Conservation (phyloP, 2,888 invertebrate species). For the Morpho deidamia region DNA sequence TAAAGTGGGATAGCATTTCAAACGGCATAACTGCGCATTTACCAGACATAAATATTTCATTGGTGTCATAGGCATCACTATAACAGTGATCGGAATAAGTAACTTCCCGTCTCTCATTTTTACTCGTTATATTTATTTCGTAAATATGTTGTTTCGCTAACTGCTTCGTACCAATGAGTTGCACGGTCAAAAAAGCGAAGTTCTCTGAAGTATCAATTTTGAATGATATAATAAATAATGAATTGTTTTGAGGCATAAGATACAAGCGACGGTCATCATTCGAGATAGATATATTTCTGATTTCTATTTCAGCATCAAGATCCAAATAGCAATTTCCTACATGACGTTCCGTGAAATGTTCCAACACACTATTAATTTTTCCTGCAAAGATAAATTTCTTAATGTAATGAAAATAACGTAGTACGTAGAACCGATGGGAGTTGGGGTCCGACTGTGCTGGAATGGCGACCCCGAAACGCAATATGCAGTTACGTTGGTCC, state of each 20-base stretch:
- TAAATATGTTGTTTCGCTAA: slow-evolving; percentile 54
- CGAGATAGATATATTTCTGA: slow-evolving; percentile 20
- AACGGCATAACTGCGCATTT: slow-evolving; percentile 59
- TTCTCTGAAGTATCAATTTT: slow-evolving; percentile 44
- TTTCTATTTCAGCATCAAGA: slow-evolving; percentile 47
- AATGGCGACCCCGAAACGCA: too few relatives aligned
- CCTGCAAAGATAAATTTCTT: slow-evolving; percentile 37
- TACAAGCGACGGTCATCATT: slow-evolving; percentile 50
- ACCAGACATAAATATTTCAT: slow-evolving; percentile 51
- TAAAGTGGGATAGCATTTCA: slow-evolving; percentile 44
- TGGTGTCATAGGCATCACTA: slow-evolving; percentile 53
- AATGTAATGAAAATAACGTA: neutral
- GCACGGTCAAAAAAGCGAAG: slow-evolving; percentile 58
- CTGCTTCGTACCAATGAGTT: slow-evolving; percentile 56
- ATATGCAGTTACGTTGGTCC: too few relatives aligned
- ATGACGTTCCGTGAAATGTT: slow-evolving; percentile 61
- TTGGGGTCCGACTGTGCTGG: too few relatives aligned
- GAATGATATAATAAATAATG: slow-evolving; percentile 55
- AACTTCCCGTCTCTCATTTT: slow-evolving; percentile 47
- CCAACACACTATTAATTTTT: slow-evolving; percentile 49
- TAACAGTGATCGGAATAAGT: slow-evolving; percentile 58
- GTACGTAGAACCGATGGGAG: too few relatives aligned
- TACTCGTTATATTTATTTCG: slow-evolving; percentile 56
- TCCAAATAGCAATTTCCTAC: slow-evolving; percentile 41
- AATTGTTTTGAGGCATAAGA: slow-evolving; percentile 45